Conservation (phyloP, 2,113 vertebrate species). For the Myotis davidii region DNA sequence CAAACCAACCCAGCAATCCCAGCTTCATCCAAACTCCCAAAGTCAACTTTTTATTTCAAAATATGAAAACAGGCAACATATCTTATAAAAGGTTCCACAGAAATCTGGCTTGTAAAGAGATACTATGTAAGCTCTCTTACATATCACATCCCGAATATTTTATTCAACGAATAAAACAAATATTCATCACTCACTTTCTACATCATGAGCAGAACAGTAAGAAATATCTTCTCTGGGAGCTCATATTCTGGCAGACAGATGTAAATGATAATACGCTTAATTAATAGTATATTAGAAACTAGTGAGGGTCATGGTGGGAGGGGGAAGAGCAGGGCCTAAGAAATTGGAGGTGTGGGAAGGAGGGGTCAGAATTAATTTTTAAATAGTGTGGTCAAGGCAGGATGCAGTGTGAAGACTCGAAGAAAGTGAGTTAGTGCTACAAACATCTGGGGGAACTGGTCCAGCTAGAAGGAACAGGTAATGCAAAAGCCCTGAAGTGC, state of each 20-base stretch:
- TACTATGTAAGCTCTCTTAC: neutral
- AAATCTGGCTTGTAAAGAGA: neutral
- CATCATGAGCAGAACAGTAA: neutral
- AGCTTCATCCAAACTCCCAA: neutral
- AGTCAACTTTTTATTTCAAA: neutral
- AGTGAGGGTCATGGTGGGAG: neutral
- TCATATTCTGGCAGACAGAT: neutral
- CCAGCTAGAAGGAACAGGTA: neutral
- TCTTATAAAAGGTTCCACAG: neutral
- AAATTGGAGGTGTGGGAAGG: neutral
- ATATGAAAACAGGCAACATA: neutral
- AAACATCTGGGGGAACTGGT: neutral
- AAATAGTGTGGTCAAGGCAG: neutral
- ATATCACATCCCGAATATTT: neutral
- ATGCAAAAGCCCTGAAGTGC: neutral
- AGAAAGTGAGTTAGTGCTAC: neutral
- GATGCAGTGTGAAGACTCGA: neutral
- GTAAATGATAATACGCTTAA: neutral
- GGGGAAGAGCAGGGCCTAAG: neutral
- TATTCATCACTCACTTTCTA: neutral
- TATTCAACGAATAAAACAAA: neutral
- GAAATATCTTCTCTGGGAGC: neutral
- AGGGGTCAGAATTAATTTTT: neutral
- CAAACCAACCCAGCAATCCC: neutral
- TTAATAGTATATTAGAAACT: neutral